Base-by-base conservation (phyloP, 1,140 invertebrate genomes). In the Drosophila melanica region DNA sequence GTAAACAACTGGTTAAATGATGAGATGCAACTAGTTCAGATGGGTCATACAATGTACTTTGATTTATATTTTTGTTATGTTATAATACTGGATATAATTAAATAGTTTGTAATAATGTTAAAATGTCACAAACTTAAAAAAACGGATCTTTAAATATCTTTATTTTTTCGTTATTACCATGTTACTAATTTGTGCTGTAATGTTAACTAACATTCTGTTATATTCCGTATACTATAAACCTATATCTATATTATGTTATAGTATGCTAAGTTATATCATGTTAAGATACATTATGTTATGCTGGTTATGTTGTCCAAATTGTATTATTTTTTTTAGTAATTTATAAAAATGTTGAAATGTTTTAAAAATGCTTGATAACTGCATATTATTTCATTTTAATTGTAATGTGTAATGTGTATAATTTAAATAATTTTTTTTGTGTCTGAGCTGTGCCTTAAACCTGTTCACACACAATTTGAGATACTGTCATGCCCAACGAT, bases 391-490 rank as follows among this genome's bases (percentile, higher is more conserved):
- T 14, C 3, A 14, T 14, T 2, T 5, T 41, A 48, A 27, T 48
- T 53, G 30, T 57, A 66, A 48, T 11, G 44, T 1, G 0, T 27
- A 57, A 33, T 42, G 30, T 23, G 30, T 7, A 35, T 44, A 11
- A 41, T n/a, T 6, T 41, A 2, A 7, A 6, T 41, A 3, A 27
- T n/a, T 30, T 48, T 14, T 48, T 7, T 9, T 14, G 47, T n/a
- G 47, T 48, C 23, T 48, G 47, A 3, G 8, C 23, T 48, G 23
- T 48, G 12, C n/a, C n/a, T 37, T 1, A 51, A 68, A 68, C 66
- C 57, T 62, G 57, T 53, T 60, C 20, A 47, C 11, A 62, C 47
- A 14, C 27, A 35, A 35, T 59, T 35, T 60, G 10, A 23, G 45
- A 60, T 54, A 27, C 20, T 48, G 39, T n/a, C 4, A 41, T 11